Evolutionary conservation across 2,113 vertebrate species (phyloP), one percentile per base, ranked within the genome.

Genomic region (Saguinus imperator): DNA sequence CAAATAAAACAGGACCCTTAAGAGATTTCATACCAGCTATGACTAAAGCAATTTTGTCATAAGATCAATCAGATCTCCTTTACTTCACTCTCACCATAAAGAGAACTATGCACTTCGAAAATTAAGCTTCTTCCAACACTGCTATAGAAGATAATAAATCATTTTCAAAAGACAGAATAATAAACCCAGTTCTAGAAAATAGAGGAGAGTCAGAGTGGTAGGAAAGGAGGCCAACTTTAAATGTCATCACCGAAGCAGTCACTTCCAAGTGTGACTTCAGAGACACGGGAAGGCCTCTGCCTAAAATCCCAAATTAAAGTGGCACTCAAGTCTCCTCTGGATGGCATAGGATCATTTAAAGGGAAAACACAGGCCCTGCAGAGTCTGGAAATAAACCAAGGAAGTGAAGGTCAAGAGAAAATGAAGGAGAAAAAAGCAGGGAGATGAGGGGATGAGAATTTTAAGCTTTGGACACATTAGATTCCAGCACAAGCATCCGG

Each of bases 1-100:
- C 93, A 87, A 98, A 96, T 91, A 50, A 90, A 97, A 70, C 66
- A 72, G 55, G 25, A 68, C 79, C 87, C 94, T 57, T 72, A 29
- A 77, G 87, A 83, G 89, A 94, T 13, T 77, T 85, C 89, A 3
- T 43, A 23, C 76, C 43, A 84, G 75, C 27, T 21, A 48, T 48
- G 29, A 89, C 89, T 43, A 70, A 90, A 90, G 87, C 89, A 57
- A 68, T 83, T 77, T 45, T 68, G 75, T 73, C 83, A 2, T 43
- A 8, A 91, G 83, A 97, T 96, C 86, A 83, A 94, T 94, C 91
- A 83, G 79, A 64, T 35, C 82, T 91, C 89, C 73, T 89, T 61
- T 50, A 7, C 57, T 89, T 70, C 40, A 29, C 87, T 73, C 57
- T 68, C 70, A 80, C 82, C 87, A 50, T 70, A 70, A 91, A 83